Conservation (phyloP, 2,888 invertebrate genomes). For the Pteria penguin region DNA sequence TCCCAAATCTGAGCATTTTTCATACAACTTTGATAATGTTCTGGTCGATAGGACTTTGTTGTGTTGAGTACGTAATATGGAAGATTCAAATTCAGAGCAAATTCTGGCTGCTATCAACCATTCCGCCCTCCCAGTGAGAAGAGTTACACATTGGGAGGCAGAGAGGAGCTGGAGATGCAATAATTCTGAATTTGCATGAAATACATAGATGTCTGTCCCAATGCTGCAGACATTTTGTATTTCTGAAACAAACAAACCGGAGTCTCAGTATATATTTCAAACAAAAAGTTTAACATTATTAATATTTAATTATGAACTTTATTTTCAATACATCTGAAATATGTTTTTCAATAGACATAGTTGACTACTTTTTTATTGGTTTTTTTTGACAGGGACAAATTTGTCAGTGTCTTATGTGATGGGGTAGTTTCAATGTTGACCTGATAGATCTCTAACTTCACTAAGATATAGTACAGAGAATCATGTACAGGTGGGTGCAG, state of each 20-base stretch:
- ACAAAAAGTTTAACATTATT: too few species aligned
- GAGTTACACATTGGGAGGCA: conserved; percentile 45
- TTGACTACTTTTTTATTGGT: too few species aligned
- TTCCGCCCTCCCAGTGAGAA: conserved; percentile 44
- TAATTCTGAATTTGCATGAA: conserved; percentile 55
- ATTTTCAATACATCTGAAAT: too few species aligned
- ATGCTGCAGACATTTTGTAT: conserved; percentile 54
- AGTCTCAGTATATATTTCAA: too few species aligned
- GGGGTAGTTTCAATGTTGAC: too few species aligned
- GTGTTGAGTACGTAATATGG: conserved; percentile 35
- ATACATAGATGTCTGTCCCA: conserved; percentile 63
- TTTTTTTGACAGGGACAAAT: too few species aligned
- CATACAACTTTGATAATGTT: conserved; percentile 39
- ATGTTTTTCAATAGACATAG: too few species aligned
- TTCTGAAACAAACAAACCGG: conserved; percentile 49
- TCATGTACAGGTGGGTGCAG: too few species aligned
- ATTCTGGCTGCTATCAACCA: conserved; percentile 50
- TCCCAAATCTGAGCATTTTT: conserved; percentile 24
- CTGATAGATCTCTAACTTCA: too few species aligned
- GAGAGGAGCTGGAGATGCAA: conserved; percentile 61
- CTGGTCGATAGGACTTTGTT: conserved; percentile 35
- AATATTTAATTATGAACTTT: too few species aligned
- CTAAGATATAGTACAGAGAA: too few species aligned
- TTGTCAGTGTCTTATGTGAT: too few species aligned
- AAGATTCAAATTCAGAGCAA: conserved; percentile 44